phyloP scores from a whole-genome alignment of 2,888 invertebrate species.

The Agonum fuliginosum region DNA sequence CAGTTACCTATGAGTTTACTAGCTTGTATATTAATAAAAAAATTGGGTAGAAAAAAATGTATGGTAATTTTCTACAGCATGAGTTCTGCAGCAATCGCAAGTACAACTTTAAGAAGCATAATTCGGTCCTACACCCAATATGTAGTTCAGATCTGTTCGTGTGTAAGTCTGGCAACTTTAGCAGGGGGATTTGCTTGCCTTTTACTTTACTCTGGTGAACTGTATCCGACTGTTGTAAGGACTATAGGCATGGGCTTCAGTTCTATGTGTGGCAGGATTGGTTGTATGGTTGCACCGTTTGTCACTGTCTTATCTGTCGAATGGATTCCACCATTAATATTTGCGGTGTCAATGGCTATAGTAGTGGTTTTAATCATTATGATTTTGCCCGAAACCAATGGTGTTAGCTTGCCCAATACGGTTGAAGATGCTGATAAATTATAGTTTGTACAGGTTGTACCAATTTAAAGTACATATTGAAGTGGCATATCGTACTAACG shows the following conservation, averaged over 20 bases:
- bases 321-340: slow-evolving; percentile 80
- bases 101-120: slow-evolving; percentile 76
- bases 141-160: background rate
- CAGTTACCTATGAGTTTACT: slow-evolving; percentile 77
- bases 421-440: slow-evolving; percentile 71
- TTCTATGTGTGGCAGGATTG: slow-evolving; percentile 85
- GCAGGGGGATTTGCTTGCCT: background rate
- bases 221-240: slow-evolving; percentile 89
- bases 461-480: background rate
- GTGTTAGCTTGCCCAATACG: slow-evolving; percentile 82
- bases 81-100: slow-evolving; percentile 79
- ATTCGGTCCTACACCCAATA: slow-evolving; percentile 66
- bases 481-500: too few relatives aligned
- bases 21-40: slow-evolving; percentile 76
- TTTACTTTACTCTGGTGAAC: slow-evolving; percentile 71
- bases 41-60: slow-evolving; percentile 79
- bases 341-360: slow-evolving; percentile 75
- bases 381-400: slow-evolving; percentile 83
- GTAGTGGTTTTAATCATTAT: slow-evolving; percentile 64
- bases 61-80: slow-evolving; percentile 79
- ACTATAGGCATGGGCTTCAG: slow-evolving; percentile 87
- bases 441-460: background rate
- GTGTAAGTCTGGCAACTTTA: background rate
- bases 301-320: slow-evolving; percentile 77
- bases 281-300: slow-evolving; percentile 86